These are phyloP conservation scores for Trachythela sp. DNA, from an alignment of 64 coral and sea anemone genomes.

Conservation along the genomic window DNA sequence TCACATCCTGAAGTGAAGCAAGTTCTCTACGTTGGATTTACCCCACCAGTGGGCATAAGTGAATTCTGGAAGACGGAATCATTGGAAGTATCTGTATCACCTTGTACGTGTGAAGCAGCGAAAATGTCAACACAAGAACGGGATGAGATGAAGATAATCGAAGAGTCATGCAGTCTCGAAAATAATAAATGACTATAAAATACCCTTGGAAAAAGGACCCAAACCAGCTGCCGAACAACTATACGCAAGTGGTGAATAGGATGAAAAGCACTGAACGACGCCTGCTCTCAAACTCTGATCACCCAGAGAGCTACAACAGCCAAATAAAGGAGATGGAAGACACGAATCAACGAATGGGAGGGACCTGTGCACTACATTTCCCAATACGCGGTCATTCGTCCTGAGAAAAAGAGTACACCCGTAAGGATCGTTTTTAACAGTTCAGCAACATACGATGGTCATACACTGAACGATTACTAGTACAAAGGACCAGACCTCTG, in stretches of 20 bases:
- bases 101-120: background rate
- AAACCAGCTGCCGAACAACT: background rate
- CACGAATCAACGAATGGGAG: background rate
- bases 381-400: background rate
- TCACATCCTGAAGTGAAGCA: background rate
- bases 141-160: background rate
- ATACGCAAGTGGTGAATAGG: background rate
- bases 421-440: constrained; percentile 13
- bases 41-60: background rate
- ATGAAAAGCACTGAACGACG: background rate
- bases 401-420: constrained; percentile 13
- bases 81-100: constrained; percentile 12
- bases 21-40: background rate
- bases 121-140: constrained; percentile 19
- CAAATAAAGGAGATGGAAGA: constrained; percentile 22
- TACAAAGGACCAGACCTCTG: background rate
- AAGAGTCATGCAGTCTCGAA: background rate
- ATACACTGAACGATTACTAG: background rate
- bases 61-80: constrained; percentile 40
- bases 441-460: constrained; percentile 1
- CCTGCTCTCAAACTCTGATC: background rate
- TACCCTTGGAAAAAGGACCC: constrained; percentile 6
- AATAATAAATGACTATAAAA: constrained; percentile 18
- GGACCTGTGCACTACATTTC: background rate
- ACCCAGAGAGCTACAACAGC: background rate